phyloP scores from a whole-genome alignment of 2,888 invertebrate genomes.

The Blastobasis adustella region DNA sequence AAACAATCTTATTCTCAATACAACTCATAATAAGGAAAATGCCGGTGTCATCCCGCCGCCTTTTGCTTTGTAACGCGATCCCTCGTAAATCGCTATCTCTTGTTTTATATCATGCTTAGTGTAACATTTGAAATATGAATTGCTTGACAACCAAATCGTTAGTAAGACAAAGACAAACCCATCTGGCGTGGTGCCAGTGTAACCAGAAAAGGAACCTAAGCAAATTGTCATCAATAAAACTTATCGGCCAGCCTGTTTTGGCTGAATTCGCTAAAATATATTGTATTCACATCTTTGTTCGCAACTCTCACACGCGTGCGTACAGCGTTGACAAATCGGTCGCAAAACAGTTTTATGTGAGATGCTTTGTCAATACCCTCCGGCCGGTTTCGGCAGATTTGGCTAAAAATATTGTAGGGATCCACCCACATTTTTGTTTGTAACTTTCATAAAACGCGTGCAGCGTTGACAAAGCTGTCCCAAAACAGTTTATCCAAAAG shows the following conservation, averaged over 20 bases:
- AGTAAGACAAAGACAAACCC: constrained; percentile 39
- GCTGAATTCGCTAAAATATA: constrained; percentile 31
- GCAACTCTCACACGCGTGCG: background rate
- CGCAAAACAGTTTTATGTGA: background rate
- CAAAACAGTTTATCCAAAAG: background rate
- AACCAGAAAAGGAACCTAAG: constrained; percentile 23
- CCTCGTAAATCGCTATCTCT: constrained; percentile 1
- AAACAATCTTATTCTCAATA: too few relatives aligned
- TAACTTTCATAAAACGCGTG: background rate
- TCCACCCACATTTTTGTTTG: background rate
- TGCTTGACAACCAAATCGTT: constrained; percentile 17
- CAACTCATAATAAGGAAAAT: too few relatives aligned
- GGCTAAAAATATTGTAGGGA: too few relatives aligned
- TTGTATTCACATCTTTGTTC: constrained; percentile 24
- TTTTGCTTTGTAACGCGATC: background rate
- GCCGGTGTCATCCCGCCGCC: background rate
- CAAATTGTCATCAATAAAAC: constrained; percentile 55
- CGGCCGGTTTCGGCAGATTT: too few relatives aligned
- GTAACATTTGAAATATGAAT: constrained; percentile 7
- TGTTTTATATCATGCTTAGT: constrained; percentile 1
- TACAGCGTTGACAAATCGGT: constrained; percentile 1
- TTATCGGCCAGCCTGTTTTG: constrained; percentile 35
- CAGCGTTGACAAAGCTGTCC: background rate
- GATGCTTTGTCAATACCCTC: too few relatives aligned
- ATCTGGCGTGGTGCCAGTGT: constrained; percentile 45